Evolutionary conservation across 2,888 invertebrate genomes (phyloP), one percentile per base, ranked within the genome.

Genomic region (Agrotis clavis): DNA sequence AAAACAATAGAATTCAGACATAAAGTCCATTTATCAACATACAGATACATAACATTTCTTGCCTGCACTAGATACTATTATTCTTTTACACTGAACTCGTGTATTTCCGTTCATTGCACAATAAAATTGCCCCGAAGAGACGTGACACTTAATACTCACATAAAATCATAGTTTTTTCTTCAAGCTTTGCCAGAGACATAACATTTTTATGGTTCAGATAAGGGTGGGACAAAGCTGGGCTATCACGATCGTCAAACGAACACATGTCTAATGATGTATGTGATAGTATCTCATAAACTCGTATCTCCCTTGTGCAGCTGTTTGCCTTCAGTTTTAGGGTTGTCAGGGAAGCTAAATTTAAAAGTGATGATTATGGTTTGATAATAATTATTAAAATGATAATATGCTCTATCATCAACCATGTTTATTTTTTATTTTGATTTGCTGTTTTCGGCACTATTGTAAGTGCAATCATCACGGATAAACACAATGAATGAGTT

Each of bases 261-360:
- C 82, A 84, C 84, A 84, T 87, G 86, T 81, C 77, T 87, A 87
- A 86, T 86, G 79, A 87, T 87, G 57, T 77, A 77, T 83, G 73
- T 76, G 86, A 87, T 87, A 82, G 67, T 65, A 85, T 83, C 82
- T 48, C 81, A 85, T 86, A 87, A 85, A 83, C 71, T 79, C 19
- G 47, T 73, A 84, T 81, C 84, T 84, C 51, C 74, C 53, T 71
- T 66, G 60, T 71, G 71, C 75, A 82, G 79, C 74, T 86, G 75
- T 45, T 14, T 50, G 35, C 19, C 11, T 59, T 56, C 30, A 9
- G 14, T 67, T 67, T 61, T 68, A 82, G 79, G 83, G 77, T 67
- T 84, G 72, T 51, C 64, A 5, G 21, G 9, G 48, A n/a, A 25
- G 35, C 2, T 7, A n/a, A 6, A 19, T 25, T 25, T 30, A n/a